These are phyloP conservation scores for Orthochromis malagaraziensis DNA, from an alignment of 2,113 vertebrate species.

Conservation along the genomic window DNA sequence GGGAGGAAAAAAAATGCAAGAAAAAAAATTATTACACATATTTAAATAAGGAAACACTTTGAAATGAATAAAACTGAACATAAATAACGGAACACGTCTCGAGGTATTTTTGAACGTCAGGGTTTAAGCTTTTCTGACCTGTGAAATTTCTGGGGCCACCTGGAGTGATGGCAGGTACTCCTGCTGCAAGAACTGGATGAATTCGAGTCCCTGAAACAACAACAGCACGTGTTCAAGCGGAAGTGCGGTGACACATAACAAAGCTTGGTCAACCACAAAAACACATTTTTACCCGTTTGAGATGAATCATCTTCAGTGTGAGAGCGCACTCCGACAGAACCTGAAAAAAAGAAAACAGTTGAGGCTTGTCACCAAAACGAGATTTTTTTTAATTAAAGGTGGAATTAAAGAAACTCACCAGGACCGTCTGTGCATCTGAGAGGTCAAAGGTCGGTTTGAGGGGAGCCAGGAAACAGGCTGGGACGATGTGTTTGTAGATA, in stretches of 20 bases:
- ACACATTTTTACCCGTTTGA: constrained; percentile 76
- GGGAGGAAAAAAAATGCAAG: neutral
- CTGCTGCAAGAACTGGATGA: constrained; percentile 92
- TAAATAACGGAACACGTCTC: neutral
- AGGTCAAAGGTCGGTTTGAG: constrained; percentile 95
- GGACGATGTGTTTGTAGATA: constrained; percentile 96
- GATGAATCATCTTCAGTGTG: constrained; percentile 94
- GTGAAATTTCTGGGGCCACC: constrained; percentile 90
- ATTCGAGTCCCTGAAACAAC: constrained; percentile 83
- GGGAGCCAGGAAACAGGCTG: constrained; percentile 94
- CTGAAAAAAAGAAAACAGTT: constrained; percentile 56
- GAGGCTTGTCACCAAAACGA: neutral
- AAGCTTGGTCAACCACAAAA: neutral
- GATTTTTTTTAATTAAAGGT: neutral
- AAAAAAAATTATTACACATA: neutral
- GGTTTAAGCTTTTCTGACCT: constrained; percentile 69
- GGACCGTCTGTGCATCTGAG: constrained; percentile 91
- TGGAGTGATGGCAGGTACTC: constrained; percentile 94
- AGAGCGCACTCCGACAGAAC: constrained; percentile 92
- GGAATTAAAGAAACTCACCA: constrained; percentile 69
- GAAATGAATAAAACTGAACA: neutral
- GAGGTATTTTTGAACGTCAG: neutral
- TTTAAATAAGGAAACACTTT: neutral
- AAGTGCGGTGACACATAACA: neutral
- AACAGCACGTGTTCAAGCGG: neutral